Evolutionary conservation across 2,113 vertebrate genomes (phyloP).

Genomic region (Salvator merianae): DNA sequence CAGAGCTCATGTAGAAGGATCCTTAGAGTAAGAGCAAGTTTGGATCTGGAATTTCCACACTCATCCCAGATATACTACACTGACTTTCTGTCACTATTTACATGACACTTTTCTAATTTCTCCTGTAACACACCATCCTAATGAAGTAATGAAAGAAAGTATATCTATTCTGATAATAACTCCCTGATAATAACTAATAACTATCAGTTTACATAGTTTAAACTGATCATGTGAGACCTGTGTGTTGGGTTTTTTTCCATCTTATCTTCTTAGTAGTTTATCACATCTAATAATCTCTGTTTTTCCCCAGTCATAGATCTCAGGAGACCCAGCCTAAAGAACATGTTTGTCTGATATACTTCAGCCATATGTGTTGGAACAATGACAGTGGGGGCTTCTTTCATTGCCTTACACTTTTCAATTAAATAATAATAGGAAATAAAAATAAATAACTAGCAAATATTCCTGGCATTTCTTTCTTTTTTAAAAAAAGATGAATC

Average conservation of each 20-base stretch:
- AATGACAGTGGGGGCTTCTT: neutral
- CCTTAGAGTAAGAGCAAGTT: too few relatives aligned
- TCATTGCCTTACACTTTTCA: neutral
- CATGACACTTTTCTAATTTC: too few relatives aligned
- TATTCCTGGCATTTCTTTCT: neutral
- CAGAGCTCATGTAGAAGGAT: too few relatives aligned
- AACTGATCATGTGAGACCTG: neutral
- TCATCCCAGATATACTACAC: neutral
- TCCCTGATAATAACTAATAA: neutral
- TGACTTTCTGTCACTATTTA: too few relatives aligned
- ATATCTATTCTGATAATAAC: neutral
- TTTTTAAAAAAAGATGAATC: neutral
- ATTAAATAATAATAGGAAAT: constrained; percentile 3
- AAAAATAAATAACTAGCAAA: neutral
- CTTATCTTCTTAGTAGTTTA: neutral
- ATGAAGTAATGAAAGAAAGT: neutral
- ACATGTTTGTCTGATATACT: neutral
- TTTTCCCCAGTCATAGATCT: neutral
- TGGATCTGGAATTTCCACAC: too few relatives aligned
- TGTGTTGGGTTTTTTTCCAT: neutral
- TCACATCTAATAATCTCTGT: neutral
- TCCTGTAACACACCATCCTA: neutral
- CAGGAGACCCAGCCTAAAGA: neutral
- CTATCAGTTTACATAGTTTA: too few relatives aligned
- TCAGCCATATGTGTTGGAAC: neutral